Evolutionary conservation across 2,888 invertebrate genomes (phyloP).

Genomic region (Pterostichus madidus): DNA sequence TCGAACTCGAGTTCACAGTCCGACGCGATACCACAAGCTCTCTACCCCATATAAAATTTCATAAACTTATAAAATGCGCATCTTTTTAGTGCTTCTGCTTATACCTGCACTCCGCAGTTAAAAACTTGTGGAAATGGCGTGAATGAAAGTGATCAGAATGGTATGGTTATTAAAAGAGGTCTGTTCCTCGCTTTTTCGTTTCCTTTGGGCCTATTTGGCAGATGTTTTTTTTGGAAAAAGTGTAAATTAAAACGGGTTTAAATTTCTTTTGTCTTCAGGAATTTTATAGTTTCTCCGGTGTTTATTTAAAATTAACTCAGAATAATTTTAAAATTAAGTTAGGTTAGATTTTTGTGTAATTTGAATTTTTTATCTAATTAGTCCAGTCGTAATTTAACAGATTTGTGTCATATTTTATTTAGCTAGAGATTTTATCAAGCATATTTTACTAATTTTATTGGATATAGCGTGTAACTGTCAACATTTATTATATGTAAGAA

Average conservation of each 20-base stretch:
- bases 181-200: slow-evolving; percentile 34
- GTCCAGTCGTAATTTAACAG: slow-evolving; percentile 13
- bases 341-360: slow-evolving; percentile 29
- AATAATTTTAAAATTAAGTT: slow-evolving; percentile 28
- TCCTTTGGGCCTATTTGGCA: slow-evolving; percentile 39
- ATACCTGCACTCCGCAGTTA: not conserved
- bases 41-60: not conserved
- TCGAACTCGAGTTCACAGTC: no score
- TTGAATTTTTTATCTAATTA: slow-evolving; percentile 36
- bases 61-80: slow-evolving; percentile 10
- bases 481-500: not conserved
- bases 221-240: slow-evolving; percentile 36
- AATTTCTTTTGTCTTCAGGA: slow-evolving; percentile 47
- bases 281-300: slow-evolving; percentile 21
- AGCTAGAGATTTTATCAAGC: not conserved
- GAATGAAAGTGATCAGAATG: slow-evolving; percentile 36
- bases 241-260: slow-evolving; percentile 47
- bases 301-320: slow-evolving; percentile 30
- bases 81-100: slow-evolving; percentile 10
- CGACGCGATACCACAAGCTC: no score
- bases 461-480: not conserved
- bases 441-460: slow-evolving; percentile 32
- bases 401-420: slow-evolving; percentile 31
- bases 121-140: slow-evolving; percentile 16
- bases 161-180: slow-evolving; percentile 51